Conservation (phyloP, 2,888 invertebrate species). For the Andrena camellia region DNA sequence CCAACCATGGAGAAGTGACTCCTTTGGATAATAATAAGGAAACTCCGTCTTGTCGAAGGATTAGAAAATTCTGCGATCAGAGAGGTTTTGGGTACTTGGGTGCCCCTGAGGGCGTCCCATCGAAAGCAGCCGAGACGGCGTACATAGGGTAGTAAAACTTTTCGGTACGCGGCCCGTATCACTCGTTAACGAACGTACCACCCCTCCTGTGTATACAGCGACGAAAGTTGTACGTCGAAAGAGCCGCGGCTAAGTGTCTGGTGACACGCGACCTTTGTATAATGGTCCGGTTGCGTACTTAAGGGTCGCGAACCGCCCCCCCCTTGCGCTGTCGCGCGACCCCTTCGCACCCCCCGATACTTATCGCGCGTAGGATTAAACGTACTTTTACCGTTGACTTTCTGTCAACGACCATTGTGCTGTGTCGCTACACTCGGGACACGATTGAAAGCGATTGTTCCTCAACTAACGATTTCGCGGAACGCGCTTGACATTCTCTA, state of each 20-base stretch:
- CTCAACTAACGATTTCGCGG: constrained; percentile 14
- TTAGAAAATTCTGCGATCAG: neutral
- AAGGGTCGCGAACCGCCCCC: constrained; percentile 33
- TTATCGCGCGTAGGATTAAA: constrained; percentile 64
- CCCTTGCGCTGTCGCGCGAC: constrained; percentile 2
- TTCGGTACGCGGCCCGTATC: constrained; percentile 43
- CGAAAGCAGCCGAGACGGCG: neutral
- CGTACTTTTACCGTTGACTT: constrained; percentile 46
- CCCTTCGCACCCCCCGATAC: constrained; percentile 48
- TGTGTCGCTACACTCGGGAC: constrained; percentile 9
- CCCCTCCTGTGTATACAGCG: constrained; percentile 30
- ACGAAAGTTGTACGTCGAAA: constrained; percentile 52
- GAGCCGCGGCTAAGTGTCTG: constrained; percentile 74
- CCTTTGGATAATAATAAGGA: neutral
- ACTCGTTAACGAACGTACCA: constrained; percentile 58
- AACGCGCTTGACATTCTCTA: constrained; percentile 12
- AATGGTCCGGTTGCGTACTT: constrained; percentile 59
- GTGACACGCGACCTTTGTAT: constrained; percentile 79
- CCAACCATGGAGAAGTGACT: neutral
- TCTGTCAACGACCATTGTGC: constrained; percentile 52
- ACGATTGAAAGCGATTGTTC: constrained; percentile 49
- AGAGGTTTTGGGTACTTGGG: neutral
- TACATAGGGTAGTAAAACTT: constrained; percentile 38
- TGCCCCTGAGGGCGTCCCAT: constrained; percentile 21
- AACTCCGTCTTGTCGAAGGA: no score